phyloP scores from a whole-genome alignment of 2,113 vertebrate genomes.

The Megaptera novaeangliae region DNA sequence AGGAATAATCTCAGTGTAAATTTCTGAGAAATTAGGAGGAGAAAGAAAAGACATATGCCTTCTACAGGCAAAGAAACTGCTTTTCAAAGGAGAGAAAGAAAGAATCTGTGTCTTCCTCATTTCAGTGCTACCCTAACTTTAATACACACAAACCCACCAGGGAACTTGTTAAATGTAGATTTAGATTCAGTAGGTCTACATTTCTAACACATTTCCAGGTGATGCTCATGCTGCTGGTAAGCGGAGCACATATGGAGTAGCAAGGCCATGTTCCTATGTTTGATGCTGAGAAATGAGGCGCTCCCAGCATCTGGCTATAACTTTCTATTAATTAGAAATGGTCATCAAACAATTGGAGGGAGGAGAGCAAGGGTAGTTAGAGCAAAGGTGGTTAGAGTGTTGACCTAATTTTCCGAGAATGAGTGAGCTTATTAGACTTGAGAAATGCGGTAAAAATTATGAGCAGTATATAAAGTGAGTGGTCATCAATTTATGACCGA shows the following conservation, averaged over 20 bases:
- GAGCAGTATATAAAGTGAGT: background rate
- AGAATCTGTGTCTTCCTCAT: background rate
- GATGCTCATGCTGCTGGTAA: background rate
- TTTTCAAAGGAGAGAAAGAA: background rate
- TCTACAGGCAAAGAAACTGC: background rate
- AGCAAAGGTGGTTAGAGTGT: background rate
- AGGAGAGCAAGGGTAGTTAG: background rate
- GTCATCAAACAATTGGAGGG: background rate
- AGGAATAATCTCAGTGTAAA: background rate
- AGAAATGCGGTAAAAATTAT: background rate
- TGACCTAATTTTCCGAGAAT: background rate
- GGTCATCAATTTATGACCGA: background rate
- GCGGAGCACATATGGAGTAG: background rate
- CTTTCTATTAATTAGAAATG: constrained; percentile 31
- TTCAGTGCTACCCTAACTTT: background rate
- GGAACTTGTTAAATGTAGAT: background rate
- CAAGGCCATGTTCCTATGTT: background rate
- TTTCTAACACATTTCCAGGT: background rate
- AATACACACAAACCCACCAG: background rate
- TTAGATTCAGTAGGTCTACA: background rate
- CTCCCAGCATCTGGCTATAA: background rate
- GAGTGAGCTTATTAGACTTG: background rate
- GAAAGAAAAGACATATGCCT: background rate
- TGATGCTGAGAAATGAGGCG: background rate
- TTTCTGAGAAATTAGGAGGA: background rate